These are phyloP conservation scores for Lasioglossum pauxillum DNA, from an alignment of 2,888 invertebrate genomes.

Conservation along the genomic window DNA sequence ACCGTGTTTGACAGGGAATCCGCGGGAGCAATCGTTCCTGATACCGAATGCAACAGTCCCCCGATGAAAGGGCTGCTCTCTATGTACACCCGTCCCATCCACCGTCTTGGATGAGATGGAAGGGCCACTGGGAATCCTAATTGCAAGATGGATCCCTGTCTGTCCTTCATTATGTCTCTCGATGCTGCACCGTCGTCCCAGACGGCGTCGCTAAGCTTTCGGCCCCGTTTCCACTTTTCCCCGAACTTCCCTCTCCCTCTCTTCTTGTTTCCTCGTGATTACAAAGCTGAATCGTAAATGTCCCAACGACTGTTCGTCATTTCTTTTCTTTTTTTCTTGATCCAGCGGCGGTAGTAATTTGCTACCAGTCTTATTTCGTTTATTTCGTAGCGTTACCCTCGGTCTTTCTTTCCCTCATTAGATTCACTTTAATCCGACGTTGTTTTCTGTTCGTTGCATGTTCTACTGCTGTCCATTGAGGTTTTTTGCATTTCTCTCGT, in stretches of 20 bases:
- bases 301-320: background rate
- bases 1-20: constrained; percentile 24
- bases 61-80: constrained; percentile 47
- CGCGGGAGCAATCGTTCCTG: constrained; percentile 61
- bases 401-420: background rate
- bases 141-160: constrained; percentile 57
- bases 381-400: background rate
- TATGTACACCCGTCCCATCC: background rate
- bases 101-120: constrained; percentile 37
- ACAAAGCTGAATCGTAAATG: background rate
- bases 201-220: background rate
- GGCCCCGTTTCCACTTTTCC: background rate
- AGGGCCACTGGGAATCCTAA: constrained; percentile 54
- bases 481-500: background rate
- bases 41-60: constrained; percentile 60
- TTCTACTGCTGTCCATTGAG: background rate
- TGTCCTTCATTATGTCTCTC: constrained; percentile 47
- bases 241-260: background rate
- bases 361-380: background rate
- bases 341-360: background rate
- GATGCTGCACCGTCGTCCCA: constrained; percentile 10
- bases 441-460: background rate
- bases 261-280: background rate
- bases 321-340: background rate
- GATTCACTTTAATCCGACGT: background rate